phyloP scores from a whole-genome alignment of 2,888 invertebrate species.

The Ennomos fuscantarius region DNA sequence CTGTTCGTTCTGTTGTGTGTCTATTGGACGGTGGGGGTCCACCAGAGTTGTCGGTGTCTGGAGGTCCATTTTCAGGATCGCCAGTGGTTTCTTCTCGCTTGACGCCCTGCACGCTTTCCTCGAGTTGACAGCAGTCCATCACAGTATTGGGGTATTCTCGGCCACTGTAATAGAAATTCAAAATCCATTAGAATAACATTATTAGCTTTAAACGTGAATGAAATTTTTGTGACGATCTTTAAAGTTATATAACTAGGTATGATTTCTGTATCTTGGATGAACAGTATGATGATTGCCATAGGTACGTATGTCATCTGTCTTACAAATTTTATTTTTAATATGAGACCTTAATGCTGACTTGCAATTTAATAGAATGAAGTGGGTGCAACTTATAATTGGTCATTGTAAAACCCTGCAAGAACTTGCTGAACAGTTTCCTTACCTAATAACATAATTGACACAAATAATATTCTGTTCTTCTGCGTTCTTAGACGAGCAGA shows the following conservation, averaged over 20 bases:
- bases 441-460: slow-evolving; percentile 99
- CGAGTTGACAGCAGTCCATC: slow-evolving; percentile 97
- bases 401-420: no score
- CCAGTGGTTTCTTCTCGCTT: slow-evolving; percentile 93
- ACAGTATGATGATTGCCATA: no score
- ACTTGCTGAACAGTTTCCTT: slow-evolving; percentile 46
- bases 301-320: no score
- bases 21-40: slow-evolving; percentile 70
- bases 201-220: no score
- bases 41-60: slow-evolving; percentile 90
- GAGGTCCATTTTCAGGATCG: slow-evolving; percentile 95
- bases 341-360: no score
- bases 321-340: no score
- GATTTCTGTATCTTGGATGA: no score
- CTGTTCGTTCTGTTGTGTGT: slow-evolving; percentile 70
- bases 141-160: slow-evolving; percentile 95
- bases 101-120: slow-evolving; percentile 91
- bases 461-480: slow-evolving; percentile 99
- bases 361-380: no score
- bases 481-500: slow-evolving; percentile 97
- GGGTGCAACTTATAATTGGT: no score
- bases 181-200: slow-evolving; percentile 45
- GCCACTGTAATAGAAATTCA: slow-evolving; percentile 83
- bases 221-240: no score
- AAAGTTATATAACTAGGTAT: no score